Evolutionary conservation across 2,113 vertebrate genomes (phyloP).

Genomic region (Dasyurus viverrinus): DNA sequence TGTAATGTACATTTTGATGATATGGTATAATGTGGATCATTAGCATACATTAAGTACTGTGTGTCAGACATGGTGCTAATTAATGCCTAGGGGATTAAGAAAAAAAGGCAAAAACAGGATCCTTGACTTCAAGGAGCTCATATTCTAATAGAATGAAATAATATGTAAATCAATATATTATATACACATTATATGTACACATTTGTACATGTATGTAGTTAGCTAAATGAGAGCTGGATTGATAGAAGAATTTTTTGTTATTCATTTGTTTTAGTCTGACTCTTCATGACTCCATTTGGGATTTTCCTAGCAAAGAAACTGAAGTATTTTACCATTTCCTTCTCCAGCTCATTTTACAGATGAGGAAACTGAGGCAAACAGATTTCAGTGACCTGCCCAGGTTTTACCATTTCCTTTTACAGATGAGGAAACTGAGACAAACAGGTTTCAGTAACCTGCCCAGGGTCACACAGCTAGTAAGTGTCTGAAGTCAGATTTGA

Average conservation of each 20-base stretch:
- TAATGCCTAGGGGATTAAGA: background rate
- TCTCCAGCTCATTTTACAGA: background rate
- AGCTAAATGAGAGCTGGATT: background rate
- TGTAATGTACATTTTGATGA: background rate
- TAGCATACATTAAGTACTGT: background rate
- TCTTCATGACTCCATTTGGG: background rate
- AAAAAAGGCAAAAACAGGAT: background rate
- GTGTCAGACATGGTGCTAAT: background rate
- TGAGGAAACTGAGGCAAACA: background rate
- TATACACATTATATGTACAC: background rate
- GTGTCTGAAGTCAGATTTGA: background rate
- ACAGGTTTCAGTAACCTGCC: background rate
- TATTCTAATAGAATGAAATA: background rate
- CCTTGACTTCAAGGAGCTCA: background rate
- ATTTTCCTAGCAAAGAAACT: background rate
- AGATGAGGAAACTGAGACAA: background rate
- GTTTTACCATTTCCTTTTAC: background rate
- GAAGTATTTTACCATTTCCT: background rate
- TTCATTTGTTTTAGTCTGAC: background rate
- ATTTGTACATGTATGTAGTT: background rate
- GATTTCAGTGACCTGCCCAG: background rate
- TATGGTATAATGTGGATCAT: background rate
- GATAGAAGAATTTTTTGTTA: background rate
- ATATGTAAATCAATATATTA: background rate
- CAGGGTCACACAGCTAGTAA: background rate